Percentiles rank a stretch among this genome's conserved stretches.
Conservation (phyloP, 1,140 invertebrate genomes). For the Dendrolimus kikuchii region DNA sequence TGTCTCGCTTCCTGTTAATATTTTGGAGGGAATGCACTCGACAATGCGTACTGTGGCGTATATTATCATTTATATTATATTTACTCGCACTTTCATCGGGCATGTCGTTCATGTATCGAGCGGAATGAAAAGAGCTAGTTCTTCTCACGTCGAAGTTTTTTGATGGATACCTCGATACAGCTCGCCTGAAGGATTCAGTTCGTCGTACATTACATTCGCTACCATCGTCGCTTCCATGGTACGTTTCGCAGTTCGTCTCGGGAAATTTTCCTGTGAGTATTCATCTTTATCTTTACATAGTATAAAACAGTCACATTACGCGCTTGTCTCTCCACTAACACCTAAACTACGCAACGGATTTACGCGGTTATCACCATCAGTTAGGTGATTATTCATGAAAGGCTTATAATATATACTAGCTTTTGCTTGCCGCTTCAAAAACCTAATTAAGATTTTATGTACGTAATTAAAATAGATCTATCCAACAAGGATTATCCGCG, state of each 20-base stretch:
- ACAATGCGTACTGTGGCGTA: slow-evolving; percentile 35
- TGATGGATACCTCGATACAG: slow-evolving; percentile 42
- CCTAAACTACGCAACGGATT: no score
- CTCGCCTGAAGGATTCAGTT: slow-evolving; percentile 54
- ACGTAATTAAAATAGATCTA: no score
- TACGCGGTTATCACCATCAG: no score
- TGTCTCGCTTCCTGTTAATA: slow-evolving; percentile 47
- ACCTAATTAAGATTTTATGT: no score
- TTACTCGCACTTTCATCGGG: slow-evolving; percentile 28
- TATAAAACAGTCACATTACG: no score
- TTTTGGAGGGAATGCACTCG: slow-evolving; percentile 59
- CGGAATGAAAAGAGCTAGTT: slow-evolving; percentile 57
- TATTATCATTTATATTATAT: slow-evolving; percentile 16
- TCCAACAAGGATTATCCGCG: no score
- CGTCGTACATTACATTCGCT: slow-evolving; percentile 58
- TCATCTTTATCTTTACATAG: no score
- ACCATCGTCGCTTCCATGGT: slow-evolving; percentile 54
- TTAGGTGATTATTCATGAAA: no score
- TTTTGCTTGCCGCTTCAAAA: no score
- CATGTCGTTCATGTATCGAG: slow-evolving; percentile 43
- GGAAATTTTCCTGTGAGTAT: slow-evolving; percentile 6
- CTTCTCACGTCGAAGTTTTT: slow-evolving; percentile 50
- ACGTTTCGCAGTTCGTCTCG: slow-evolving; percentile 62
- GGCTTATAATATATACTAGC: no score
- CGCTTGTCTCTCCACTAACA: no score